Base-by-base conservation (phyloP, 53 echinoderm and acorn worm species). In the Apostichopus leukothele region DNA sequence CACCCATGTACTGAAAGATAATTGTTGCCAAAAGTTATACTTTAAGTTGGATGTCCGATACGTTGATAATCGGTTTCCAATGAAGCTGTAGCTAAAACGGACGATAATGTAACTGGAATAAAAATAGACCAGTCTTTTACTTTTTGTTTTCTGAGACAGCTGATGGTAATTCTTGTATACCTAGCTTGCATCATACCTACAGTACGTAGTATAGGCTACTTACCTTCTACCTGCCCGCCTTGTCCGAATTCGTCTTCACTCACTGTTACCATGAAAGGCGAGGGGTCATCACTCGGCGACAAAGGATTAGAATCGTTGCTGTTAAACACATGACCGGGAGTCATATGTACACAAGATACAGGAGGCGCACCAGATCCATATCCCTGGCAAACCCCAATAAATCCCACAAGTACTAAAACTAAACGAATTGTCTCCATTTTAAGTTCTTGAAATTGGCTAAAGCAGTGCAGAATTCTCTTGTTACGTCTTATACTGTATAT, bases 241-340 rank as follows among this genome's bases (percentile, higher is more conserved):
- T 63, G 9, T 13, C 63, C 63, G 8, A 63, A 79, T 52, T 79
- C 14, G 4, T 1, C 19, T n/a, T 11, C 18, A 53, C 51, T 19
- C 5, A 79, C 79, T 39, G 51, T 79, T 18, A 79, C 79, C 53
- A 12, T 53, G 54, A 79, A 79, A 52, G 79, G 79, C 5, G 79
- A 19, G 20, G 50, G 19, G 1, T 3, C 19, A 51, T 79, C 53
- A 4, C 53, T 51, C 14, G 79, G 79, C 50, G 50, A 51, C 79
- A 79, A 52, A 52, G 79, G 79, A 13, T 9, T 16, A n/a, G 79
- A 53, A 18, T 13, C 53, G 53, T 79, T 52, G n/a, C 51, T 10
- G 19, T 53, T 79, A 18, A 50, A 50, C 3, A 79, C 50, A 79
- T 79, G 79, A 13, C 79, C 79, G 14, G 79, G 79, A 1, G 79